These are phyloP conservation scores for Rugalucina vietnamica DNA, from an alignment of 2,888 invertebrate species.

Conservation along the genomic window DNA sequence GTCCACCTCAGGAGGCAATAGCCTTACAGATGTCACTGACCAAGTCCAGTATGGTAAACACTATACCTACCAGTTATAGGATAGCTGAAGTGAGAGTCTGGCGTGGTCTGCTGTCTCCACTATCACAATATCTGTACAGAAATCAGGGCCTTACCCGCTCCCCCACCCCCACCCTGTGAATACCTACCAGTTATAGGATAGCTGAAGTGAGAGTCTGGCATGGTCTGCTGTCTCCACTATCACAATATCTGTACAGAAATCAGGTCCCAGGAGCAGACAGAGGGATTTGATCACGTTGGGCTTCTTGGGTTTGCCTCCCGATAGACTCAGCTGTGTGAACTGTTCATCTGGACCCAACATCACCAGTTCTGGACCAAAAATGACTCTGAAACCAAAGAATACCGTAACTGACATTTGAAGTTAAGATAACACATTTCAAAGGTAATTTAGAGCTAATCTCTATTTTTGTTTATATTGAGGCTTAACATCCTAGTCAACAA, in stretches of 20 bases:
- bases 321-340: constrained; percentile 85
- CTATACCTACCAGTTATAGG: constrained; percentile 85
- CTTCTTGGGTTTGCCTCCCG: constrained; percentile 85
- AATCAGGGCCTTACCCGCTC: constrained; percentile 86
- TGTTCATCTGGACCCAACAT: constrained; percentile 86
- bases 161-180: too few relatives aligned
- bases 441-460: too few relatives aligned
- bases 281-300: constrained; percentile 85
- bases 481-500: too few relatives aligned
- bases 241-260: constrained; percentile 85
- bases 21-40: too few relatives aligned
- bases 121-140: constrained; percentile 85
- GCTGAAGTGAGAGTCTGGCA: constrained; percentile 85
- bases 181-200: constrained; percentile 85
- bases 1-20: too few relatives aligned
- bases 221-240: constrained; percentile 86
- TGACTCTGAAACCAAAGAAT: constrained; percentile 84
- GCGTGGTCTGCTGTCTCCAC: constrained; percentile 86
- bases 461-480: too few relatives aligned
- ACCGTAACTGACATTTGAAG: too few relatives aligned
- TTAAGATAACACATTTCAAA: too few relatives aligned
- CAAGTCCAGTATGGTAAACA: too few relatives aligned
- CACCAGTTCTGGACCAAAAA: constrained; percentile 86
- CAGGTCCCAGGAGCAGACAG: constrained; percentile 85
- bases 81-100: constrained; percentile 85